These are phyloP conservation scores for Drosophila tani DNA, from an alignment of 1,140 invertebrate genomes.

Conservation along the genomic window DNA sequence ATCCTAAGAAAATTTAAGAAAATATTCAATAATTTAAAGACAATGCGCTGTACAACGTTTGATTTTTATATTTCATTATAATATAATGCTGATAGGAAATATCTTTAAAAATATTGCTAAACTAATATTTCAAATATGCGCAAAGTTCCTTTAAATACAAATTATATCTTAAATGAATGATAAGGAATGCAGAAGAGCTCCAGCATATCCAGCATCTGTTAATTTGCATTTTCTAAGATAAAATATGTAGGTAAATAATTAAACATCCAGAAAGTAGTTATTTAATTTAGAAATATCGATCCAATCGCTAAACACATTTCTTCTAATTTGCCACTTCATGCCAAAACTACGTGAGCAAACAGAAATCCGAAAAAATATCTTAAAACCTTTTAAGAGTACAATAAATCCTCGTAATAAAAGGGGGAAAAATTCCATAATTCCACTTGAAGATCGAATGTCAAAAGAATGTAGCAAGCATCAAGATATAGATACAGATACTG, in stretches of 20 bases:
- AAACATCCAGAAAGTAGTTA: background rate
- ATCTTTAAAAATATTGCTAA: background rate
- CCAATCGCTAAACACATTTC: too few relatives aligned
- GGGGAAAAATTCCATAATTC: conserved; percentile 9
- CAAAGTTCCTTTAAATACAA: background rate
- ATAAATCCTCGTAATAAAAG: conserved; percentile 5
- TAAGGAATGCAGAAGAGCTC: background rate
- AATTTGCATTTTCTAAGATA: too few relatives aligned
- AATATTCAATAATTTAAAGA: background rate
- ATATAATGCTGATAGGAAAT: background rate
- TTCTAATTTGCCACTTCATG: background rate
- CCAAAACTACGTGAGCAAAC: background rate
- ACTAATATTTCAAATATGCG: background rate
- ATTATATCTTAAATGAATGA: background rate
- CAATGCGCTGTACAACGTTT: background rate
- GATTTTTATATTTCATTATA: background rate
- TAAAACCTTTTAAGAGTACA: background rate
- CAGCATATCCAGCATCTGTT: background rate
- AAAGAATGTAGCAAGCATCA: conserved; percentile 12
- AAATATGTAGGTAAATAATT: background rate
- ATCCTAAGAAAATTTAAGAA: too few relatives aligned
- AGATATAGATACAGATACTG: conserved; percentile 22
- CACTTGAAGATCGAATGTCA: background rate
- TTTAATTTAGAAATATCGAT: background rate
- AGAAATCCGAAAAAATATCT: background rate